Conservation (phyloP, 2,113 vertebrate genomes). For the Ondatra zibethicus region DNA sequence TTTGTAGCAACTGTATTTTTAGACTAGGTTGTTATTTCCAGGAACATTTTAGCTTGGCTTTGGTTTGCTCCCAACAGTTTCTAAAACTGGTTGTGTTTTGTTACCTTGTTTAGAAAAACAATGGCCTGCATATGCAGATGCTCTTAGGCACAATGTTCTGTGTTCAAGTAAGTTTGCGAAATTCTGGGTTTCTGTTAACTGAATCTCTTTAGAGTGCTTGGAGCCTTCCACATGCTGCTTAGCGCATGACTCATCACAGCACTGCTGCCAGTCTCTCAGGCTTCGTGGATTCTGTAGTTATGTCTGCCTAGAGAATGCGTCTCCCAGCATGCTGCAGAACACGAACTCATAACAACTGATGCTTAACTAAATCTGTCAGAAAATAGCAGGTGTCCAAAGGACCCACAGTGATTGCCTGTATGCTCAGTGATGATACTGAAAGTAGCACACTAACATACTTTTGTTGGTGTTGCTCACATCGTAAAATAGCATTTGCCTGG, state of each 20-base stretch:
- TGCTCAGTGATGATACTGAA: background rate
- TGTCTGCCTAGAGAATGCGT: background rate
- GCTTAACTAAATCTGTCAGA: background rate
- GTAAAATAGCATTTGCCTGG: background rate
- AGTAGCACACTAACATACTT: background rate
- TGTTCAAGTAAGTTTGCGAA: conserved; percentile 23
- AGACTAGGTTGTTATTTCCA: conserved; percentile 24
- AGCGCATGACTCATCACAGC: background rate
- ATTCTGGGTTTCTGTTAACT: background rate
- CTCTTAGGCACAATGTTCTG: background rate
- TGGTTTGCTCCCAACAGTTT: background rate
- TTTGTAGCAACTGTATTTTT: conserved; percentile 17
- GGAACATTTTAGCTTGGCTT: conserved; percentile 34
- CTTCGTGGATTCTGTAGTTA: background rate
- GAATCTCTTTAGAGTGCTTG: background rate
- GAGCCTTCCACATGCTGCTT: background rate
- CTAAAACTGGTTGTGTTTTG: background rate
- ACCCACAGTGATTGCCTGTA: background rate
- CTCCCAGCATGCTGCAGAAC: background rate
- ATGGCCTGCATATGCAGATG: background rate
- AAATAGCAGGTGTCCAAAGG: background rate
- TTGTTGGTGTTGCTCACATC: background rate
- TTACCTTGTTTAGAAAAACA: conserved; percentile 21
- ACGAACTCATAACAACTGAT: background rate
- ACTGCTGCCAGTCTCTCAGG: background rate